phyloP scores from a whole-genome alignment of 2,113 vertebrate genomes.

The Passer montanus region DNA sequence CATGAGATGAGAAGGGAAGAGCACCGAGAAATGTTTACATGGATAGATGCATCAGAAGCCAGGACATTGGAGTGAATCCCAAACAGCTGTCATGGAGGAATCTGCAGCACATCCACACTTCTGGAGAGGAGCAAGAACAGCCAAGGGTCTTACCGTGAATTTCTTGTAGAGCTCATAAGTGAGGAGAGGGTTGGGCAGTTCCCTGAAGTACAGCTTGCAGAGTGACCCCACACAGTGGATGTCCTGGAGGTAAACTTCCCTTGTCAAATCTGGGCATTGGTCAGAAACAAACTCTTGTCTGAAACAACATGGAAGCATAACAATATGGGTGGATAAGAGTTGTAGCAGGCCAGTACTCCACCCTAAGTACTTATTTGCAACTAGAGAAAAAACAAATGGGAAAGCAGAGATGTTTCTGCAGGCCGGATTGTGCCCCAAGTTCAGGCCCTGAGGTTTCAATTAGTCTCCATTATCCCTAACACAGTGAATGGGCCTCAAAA shows the following conservation, averaged over 20 bases:
- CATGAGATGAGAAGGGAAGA: not conserved
- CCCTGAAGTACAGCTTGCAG: slow-evolving; percentile 98
- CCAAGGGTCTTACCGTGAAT: slow-evolving; percentile 88
- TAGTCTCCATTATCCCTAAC: not conserved
- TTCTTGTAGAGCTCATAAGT: slow-evolving; percentile 97
- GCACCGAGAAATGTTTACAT: not conserved
- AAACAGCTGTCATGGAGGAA: not conserved
- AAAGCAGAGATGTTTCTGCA: not conserved
- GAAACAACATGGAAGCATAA: slow-evolving; percentile 65
- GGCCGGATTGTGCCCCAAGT: not conserved
- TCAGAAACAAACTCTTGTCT: slow-evolving; percentile 98
- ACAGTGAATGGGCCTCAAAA: not conserved
- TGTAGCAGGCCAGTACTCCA: not conserved
- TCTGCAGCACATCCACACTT: not conserved
- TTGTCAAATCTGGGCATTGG: slow-evolving; percentile 92
- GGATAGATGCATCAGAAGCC: not conserved
- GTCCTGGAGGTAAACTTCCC: slow-evolving; percentile 98
- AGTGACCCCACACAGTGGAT: slow-evolving; percentile 99
- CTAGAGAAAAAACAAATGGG: not conserved
- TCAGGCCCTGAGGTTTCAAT: not conserved
- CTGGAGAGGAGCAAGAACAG: not conserved
- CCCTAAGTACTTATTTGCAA: not conserved
- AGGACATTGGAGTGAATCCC: not conserved
- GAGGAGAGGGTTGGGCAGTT: slow-evolving; percentile 96
- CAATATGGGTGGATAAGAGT: not conserved